Evolutionary conservation across 64 coral and sea anemone genomes (phyloP), one percentile per base, ranked within the genome.

Genomic region (Catalaphyllia jardinei): DNA sequence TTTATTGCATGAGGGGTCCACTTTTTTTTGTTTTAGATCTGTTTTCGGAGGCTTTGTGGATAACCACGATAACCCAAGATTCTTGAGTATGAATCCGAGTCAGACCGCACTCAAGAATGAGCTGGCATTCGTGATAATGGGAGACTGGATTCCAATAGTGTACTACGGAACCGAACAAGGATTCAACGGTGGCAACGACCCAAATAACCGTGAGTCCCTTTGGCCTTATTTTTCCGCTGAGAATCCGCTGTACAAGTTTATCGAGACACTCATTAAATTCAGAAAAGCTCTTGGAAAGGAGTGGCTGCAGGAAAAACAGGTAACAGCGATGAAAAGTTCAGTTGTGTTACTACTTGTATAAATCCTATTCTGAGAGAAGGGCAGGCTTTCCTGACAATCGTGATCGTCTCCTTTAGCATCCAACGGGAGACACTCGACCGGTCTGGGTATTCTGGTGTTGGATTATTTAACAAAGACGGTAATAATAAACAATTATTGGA

Each of bases 81-180:
- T 94, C 65, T 76, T 94, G 13, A 19, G 72, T 59, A 62, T 82
- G 22, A 94, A 94, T 62, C 93, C 93, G 73, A 94, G 93, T 18
- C 60, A 62, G 16, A 86, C 75, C 7, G 64, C 80, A 31, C 75
- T 94, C 4, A 78, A 82, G 31, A 94, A 91, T 67, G 84, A 79
- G 42, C 83, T 94, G 11, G 82, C 80, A 1, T 94, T 71, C 16
- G 35, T 94, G 12, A 31, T 94, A 0, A 94, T 90, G 88, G 82
- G 80, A 6, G 79, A 87, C 20, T 90, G 88, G 60, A 94, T 94
- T 62, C 93, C 93, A 59, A 64, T 94, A 16, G 42, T 94, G 29
- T 94, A 94, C 76, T 94, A 94, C 60, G 93, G 93, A 1, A 94
- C 93, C 10, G 88, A 94, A 19, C 93, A 94, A 76, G 93, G 93